Percentiles rank a stretch among this genome's conserved stretches.
phyloP scores from a whole-genome alignment of 2,888 invertebrate species.

The Drosophila siamana region DNA sequence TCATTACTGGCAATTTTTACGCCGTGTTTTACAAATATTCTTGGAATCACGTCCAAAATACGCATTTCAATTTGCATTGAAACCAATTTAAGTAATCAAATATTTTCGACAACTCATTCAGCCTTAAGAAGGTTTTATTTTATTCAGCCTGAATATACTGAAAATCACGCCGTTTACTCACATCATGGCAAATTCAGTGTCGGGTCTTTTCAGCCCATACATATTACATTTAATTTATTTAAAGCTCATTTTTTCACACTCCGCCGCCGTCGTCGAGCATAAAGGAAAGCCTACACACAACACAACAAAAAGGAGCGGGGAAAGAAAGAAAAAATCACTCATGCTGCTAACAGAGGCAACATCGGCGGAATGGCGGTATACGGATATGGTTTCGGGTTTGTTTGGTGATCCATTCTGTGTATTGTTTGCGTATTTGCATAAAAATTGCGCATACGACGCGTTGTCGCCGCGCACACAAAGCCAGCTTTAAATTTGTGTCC shows the following conservation, averaged over 20 bases:
- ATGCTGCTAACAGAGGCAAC: constrained; percentile 37
- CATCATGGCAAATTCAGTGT: constrained; percentile 10
- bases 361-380: constrained; percentile 33
- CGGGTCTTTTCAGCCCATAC: constrained; percentile 12
- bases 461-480: constrained; percentile 16
- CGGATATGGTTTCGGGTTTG: constrained; percentile 56
- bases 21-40: not conserved
- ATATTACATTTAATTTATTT: constrained; percentile 72
- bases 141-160: constrained; percentile 10
- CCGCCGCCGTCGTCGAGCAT: constrained; percentile 39
- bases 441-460: constrained; percentile 71
- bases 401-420: constrained; percentile 57
- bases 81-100: not conserved
- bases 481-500: constrained; percentile 38
- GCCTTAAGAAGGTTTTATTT: constrained; percentile 23
- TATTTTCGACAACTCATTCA: constrained; percentile 8
- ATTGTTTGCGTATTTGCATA: constrained; percentile 75
- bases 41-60: not conserved
- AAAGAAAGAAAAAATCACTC: constrained; percentile 38
- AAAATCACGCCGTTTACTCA: constrained; percentile 45
- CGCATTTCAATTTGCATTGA: not conserved
- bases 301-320: not conserved
- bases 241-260: constrained; percentile 73
- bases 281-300: constrained; percentile 28
- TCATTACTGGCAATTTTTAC: too few species aligned